Evolutionary conservation across 2,797 vertebrate species (phyloP), one percentile per base, ranked within the genome.

Genomic region (Schizopygopsis pylzovi): DNA sequence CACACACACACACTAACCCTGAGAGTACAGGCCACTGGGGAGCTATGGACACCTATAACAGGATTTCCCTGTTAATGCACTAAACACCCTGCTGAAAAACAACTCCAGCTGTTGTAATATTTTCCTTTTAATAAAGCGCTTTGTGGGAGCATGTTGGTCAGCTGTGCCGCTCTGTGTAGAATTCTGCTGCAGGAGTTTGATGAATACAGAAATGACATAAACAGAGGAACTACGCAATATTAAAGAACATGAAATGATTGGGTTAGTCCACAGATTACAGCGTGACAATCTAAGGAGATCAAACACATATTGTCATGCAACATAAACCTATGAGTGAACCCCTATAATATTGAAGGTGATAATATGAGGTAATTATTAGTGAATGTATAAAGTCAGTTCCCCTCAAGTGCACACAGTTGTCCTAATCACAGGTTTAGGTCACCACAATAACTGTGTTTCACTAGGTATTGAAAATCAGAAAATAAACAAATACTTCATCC

Each of bases 41-140:
- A 89, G 6, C 61, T 71, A 20, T 88, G 79, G 56, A 88, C 68
- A 33, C 59, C 33, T 41, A 80, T 86, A 83, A 89, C 82, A 87
- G 79, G 84, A 86, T 87, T 85, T 83, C 80, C 72, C 59, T 83
- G 84, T 82, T 87, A 81, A 76, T 82, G 75, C 70, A 82, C 41
- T 79, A 80, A 52, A 72, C 79, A 73, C 41, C 68, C 71, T 78
- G 73, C 76, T 79, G 52, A 76, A 90, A 85, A 88, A 88, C 79
- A 85, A 25, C 37, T 86, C 75, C 85, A 88, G 82, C 82, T 87
- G 86, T 85, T 86, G 68, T 73, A 87, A 86, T 83, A 80, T 49
- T 86, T 49, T 63, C 67, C 39, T 65, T 83, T 85, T 81, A 43
- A 37, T 79, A 43, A 73, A 49, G 37, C 28, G 3, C 70, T 87